Evolutionary conservation across 2,888 invertebrate species (phyloP).

Genomic region (Lasioglossum leucozonium): DNA sequence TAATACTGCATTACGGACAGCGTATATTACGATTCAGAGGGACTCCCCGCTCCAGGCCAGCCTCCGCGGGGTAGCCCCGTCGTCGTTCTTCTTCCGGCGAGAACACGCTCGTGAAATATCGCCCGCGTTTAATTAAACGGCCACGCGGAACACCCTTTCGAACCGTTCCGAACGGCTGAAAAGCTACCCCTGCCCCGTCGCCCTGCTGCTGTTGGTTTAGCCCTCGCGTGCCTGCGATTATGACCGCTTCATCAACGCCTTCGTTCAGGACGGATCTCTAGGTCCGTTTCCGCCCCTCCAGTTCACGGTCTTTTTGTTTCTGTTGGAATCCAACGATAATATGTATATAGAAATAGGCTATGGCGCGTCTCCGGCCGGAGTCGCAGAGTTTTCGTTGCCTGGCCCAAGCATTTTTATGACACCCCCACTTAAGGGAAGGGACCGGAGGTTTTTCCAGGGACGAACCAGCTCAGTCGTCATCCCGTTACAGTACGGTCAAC

Average conservation of each 20-base stretch:
- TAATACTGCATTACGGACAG: slow-evolving; percentile 44
- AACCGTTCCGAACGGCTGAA: background rate
- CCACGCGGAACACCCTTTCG: background rate
- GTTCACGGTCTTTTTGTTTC: background rate
- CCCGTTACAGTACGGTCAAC: too few relatives aligned
- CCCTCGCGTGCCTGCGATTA: background rate
- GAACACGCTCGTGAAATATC: slow-evolving; percentile 50
- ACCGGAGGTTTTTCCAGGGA: too few relatives aligned
- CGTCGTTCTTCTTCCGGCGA: slow-evolving; percentile 23
- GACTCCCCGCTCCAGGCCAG: slow-evolving; percentile 19
- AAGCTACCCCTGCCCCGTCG: background rate
- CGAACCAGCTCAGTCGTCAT: too few relatives aligned
- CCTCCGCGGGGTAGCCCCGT: slow-evolving; percentile 35
- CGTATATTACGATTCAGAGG: slow-evolving; percentile 55
- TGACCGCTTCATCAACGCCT: background rate
- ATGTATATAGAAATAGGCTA: too few relatives aligned
- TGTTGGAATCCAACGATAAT: too few relatives aligned
- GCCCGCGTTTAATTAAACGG: slow-evolving; percentile 53
- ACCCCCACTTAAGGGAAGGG: too few relatives aligned
- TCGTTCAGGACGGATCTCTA: background rate
- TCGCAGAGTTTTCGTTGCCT: too few relatives aligned
- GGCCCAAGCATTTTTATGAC: too few relatives aligned
- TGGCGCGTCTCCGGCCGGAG: too few relatives aligned
- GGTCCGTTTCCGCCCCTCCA: background rate
- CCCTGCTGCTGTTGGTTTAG: background rate